These are phyloP conservation scores for Rhea americana DNA, from an alignment of 2,113 vertebrate species.

Conservation along the genomic window DNA sequence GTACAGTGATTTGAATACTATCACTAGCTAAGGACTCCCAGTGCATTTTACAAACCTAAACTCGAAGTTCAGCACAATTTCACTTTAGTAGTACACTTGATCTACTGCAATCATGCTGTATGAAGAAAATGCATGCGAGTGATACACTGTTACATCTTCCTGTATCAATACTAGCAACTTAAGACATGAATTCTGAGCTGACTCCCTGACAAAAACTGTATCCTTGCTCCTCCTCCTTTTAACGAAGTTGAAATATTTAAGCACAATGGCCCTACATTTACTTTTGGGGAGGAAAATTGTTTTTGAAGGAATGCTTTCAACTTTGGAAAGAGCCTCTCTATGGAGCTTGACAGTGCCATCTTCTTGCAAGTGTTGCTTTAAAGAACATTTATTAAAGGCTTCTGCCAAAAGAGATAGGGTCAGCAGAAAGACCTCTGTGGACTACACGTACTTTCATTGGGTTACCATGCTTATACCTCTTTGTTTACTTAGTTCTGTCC, in stretches of 20 bases:
- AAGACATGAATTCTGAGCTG: not conserved
- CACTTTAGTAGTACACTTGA: not conserved
- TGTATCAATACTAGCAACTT: not conserved
- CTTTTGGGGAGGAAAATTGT: accelerated
- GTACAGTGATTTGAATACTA: not conserved
- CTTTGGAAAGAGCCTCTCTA: not conserved
- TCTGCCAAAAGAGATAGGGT: not conserved
- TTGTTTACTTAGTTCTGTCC: not conserved
- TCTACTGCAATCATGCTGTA: not conserved
- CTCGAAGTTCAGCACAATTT: not conserved
- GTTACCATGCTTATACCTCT: not conserved
- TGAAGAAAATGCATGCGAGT: not conserved
- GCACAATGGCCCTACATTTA: not conserved
- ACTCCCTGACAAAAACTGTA: not conserved
- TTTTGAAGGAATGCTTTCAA: not conserved
- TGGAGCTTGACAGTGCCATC: not conserved
- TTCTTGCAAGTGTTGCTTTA: not conserved
- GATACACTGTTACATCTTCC: not conserved
- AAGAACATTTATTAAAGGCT: not conserved
- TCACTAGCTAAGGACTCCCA: not conserved
- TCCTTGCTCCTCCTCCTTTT: not conserved
- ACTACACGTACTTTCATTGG: not conserved
- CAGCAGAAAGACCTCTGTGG: not conserved
- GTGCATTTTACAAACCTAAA: not conserved
- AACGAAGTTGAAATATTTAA: not conserved